A percentile compares a stretch with the other conserved stretches of the same genome.
Evolutionary conservation across 2,797 vertebrate species (phyloP).

Genomic region (Dicrostonyx torquatus): DNA sequence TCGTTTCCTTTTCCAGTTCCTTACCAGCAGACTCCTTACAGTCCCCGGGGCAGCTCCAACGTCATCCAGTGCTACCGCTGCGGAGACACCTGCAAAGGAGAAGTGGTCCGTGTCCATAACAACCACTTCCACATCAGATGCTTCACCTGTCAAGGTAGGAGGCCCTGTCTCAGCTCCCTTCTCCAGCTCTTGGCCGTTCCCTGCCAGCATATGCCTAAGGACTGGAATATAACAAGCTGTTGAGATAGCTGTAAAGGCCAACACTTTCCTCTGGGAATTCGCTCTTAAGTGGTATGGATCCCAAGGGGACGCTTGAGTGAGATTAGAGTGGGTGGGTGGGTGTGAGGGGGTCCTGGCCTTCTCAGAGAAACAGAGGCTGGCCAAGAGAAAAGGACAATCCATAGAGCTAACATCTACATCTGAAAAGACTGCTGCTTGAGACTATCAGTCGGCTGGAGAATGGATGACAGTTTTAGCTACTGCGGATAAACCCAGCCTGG

Average conservation of each 20-base stretch:
- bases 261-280: not conserved
- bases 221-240: not conserved
- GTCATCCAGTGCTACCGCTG: constrained; percentile 97
- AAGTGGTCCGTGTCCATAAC: constrained; percentile 97
- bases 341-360: not conserved
- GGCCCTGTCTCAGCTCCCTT: fast-evolving
- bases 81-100: constrained; percentile 96
- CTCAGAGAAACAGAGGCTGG: not conserved
- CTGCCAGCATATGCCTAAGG: not conserved
- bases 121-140: constrained; percentile 99
- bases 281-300: not conserved
- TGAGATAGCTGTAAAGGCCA: not conserved
- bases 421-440: not conserved
- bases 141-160: constrained; percentile 99
- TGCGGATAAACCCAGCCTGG: not conserved
- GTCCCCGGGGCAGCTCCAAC: constrained; percentile 87
- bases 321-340: not conserved
- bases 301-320: not conserved
- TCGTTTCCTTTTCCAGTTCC: constrained; percentile 87
- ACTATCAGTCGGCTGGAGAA: not conserved
- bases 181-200: not conserved
- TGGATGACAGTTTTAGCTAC: not conserved
- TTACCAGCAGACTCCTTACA: constrained; percentile 91
- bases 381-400: not conserved
- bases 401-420: not conserved